Percentiles rank a stretch among this genome's conserved stretches.
Conservation (phyloP, 2,797 vertebrate species). For the Hippoglossus hippoglossus region DNA sequence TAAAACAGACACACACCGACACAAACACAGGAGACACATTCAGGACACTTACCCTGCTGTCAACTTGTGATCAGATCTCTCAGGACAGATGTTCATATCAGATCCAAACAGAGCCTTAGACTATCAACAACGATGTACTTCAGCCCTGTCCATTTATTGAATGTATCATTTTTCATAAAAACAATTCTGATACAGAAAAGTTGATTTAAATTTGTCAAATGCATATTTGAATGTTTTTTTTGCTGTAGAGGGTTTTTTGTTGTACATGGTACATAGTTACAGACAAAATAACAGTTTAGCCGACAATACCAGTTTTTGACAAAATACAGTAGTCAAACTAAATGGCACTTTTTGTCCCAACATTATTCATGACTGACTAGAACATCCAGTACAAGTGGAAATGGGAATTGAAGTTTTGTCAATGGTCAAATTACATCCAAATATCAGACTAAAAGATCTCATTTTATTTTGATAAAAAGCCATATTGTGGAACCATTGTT, state of each 20-base stretch:
- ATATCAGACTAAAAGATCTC: slow-evolving; percentile 16
- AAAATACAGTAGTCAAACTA: slow-evolving; percentile 30
- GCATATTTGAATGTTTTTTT: slow-evolving; percentile 3
- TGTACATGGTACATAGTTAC: slow-evolving; percentile 46
- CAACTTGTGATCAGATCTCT: too few relatives aligned
- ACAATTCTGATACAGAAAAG: slow-evolving; percentile 22
- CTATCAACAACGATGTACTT: background rate
- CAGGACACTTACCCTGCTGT: too few relatives aligned
- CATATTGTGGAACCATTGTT: background rate
- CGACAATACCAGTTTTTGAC: slow-evolving; percentile 29
- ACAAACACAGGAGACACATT: too few relatives aligned
- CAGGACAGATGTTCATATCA: too few relatives aligned
- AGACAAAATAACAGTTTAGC: slow-evolving; percentile 41
- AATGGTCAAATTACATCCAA: slow-evolving; percentile 31
- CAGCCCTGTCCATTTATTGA: slow-evolving; percentile 3
- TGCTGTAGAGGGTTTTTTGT: background rate
- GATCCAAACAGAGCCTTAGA: background rate
- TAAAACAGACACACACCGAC: too few relatives aligned
- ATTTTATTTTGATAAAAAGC: slow-evolving; percentile 4
- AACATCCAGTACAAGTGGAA: slow-evolving; percentile 22
- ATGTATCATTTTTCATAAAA: slow-evolving; percentile 14
- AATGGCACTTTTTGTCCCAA: background rate
- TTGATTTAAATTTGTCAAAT: slow-evolving; percentile 25
- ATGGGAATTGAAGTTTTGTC: slow-evolving; percentile 9
- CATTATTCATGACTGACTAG: background rate